Evolutionary conservation across 2,888 invertebrate species (phyloP).

Genomic region (Pseudoips prasinana): DNA sequence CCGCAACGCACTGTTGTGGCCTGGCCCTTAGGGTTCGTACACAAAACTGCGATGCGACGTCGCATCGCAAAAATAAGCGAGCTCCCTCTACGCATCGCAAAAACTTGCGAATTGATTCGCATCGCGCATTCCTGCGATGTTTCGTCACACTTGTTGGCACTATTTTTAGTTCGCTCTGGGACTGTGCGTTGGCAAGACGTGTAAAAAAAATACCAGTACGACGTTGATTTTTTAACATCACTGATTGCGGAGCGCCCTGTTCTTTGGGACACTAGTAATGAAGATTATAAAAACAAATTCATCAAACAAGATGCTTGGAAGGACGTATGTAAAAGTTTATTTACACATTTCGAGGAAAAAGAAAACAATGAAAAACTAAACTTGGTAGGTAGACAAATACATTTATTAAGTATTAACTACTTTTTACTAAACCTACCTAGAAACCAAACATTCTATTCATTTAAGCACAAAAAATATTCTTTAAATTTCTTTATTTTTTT

Average conservation of each 20-base stretch:
- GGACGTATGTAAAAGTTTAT: slow-evolving; percentile 29
- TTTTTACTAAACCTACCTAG: slow-evolving; percentile 23
- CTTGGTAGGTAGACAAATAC: slow-evolving; percentile 24
- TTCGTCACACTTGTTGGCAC: slow-evolving; percentile 26
- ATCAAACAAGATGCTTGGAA: slow-evolving; percentile 23
- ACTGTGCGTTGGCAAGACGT: slow-evolving; percentile 24
- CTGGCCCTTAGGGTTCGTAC: too few species aligned
- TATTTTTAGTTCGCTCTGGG: slow-evolving; percentile 27
- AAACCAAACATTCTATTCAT: slow-evolving; percentile 25
- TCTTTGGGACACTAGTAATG: slow-evolving; percentile 31
- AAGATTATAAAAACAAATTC: slow-evolving; percentile 31
- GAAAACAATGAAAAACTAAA: slow-evolving; percentile 30
- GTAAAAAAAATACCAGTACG: slow-evolving; percentile 24
- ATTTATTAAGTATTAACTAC: slow-evolving; percentile 22
- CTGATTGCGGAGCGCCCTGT: slow-evolving; percentile 20
- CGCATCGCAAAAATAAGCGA: slow-evolving; percentile 27
- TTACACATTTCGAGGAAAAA: slow-evolving; percentile 29
- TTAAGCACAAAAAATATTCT: slow-evolving; percentile 19
- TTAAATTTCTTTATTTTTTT: slow-evolving; percentile 20
- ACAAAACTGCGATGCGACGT: too few species aligned
- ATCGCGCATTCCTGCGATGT: slow-evolving; percentile 27
- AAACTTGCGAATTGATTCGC: slow-evolving; percentile 27
- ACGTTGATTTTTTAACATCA: slow-evolving; percentile 26
- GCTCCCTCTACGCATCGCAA: slow-evolving; percentile 22
- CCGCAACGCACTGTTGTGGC: too few species aligned